Percentiles rank a stretch among this genome's conserved stretches.
Evolutionary conservation across 2,113 vertebrate genomes (phyloP).

Genomic region (Rhinolophus ferrumequinum): DNA sequence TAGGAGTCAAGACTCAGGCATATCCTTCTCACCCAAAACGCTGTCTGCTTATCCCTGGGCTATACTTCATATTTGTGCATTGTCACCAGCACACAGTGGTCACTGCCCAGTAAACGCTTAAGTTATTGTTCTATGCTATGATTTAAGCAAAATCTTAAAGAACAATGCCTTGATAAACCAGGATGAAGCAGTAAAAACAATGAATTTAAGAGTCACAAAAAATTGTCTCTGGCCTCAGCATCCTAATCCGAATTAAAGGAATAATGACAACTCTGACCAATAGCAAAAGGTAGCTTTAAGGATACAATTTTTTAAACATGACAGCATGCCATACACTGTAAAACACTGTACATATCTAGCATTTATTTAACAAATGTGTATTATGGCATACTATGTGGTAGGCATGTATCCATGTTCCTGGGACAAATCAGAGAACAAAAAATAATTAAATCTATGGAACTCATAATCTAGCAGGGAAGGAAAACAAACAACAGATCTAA

Average conservation of each 20-base stretch:
- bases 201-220: not conserved
- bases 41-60: not conserved
- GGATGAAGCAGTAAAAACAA: not conserved
- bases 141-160: slow-evolving; percentile 32
- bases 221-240: not conserved
- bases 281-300: not conserved
- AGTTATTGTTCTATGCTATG: not conserved
- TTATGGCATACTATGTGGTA: not conserved
- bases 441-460: not conserved
- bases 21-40: not conserved
- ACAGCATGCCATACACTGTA: not conserved
- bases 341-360: not conserved
- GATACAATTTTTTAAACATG: not conserved
- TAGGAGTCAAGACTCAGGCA: not conserved
- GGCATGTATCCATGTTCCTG: not conserved
- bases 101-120: not conserved
- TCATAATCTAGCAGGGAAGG: not conserved
- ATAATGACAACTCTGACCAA: not conserved
- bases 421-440: slow-evolving; percentile 32
- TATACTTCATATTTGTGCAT: not conserved
- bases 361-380: slow-evolving; percentile 24
- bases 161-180: not conserved
- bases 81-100: not conserved
- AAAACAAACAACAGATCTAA: not conserved
- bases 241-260: not conserved